A percentile compares a stretch with the other conserved stretches of the same genome.
phyloP scores from a whole-genome alignment of 2,797 vertebrate genomes.

The Tapirus indicus region DNA sequence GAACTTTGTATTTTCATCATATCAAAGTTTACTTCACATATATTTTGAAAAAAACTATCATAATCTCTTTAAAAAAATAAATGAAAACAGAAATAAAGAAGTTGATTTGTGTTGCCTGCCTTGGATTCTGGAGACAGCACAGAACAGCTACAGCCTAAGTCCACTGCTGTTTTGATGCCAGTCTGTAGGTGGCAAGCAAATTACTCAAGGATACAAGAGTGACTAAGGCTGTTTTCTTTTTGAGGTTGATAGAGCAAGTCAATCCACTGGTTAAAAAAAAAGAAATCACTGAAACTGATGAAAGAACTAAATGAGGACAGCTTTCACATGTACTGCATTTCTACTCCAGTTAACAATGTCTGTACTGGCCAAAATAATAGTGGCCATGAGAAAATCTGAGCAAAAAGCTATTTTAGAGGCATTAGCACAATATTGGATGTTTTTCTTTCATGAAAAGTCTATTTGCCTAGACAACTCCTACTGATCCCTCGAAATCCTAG shows the following conservation, averaged over 20 bases:
- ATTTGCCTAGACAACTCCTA: not conserved
- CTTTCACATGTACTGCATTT: not conserved
- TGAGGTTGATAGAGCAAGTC: slow-evolving; percentile 7
- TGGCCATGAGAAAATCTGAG: not conserved
- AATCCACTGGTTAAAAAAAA: not conserved
- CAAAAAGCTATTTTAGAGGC: not conserved
- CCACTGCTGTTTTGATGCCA: not conserved
- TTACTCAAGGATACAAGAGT: not conserved
- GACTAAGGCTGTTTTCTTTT: not conserved
- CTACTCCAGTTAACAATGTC: not conserved
- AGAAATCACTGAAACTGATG: not conserved
- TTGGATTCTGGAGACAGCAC: not conserved
- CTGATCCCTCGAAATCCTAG: not conserved
- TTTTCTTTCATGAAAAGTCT: slow-evolving; percentile 11
- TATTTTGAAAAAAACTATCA: slow-evolving; percentile 35
- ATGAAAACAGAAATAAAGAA: not conserved
- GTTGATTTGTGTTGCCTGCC: not conserved
- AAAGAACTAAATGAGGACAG: not conserved
- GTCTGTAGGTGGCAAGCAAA: not conserved
- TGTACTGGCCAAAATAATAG: not conserved
- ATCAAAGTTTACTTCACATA: not conserved
- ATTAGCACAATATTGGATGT: not conserved
- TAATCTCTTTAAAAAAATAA: not conserved
- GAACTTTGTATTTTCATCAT: not conserved
- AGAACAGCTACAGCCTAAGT: not conserved